These are phyloP conservation scores for Agrilus planipennis DNA, from an alignment of 1,140 invertebrate species.

Conservation along the genomic window DNA sequence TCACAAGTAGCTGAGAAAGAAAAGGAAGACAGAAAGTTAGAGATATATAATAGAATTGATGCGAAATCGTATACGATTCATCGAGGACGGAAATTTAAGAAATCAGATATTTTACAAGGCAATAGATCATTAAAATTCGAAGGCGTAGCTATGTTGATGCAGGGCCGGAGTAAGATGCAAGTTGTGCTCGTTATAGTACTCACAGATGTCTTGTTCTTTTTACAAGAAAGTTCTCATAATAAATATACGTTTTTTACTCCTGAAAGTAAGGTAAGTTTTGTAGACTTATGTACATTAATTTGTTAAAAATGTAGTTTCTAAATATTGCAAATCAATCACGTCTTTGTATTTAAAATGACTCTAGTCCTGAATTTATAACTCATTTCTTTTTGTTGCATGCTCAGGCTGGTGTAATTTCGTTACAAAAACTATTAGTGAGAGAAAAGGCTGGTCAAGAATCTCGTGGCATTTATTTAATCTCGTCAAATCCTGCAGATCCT, in stretches of 20 bases:
- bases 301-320: no score
- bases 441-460: slow-evolving; percentile 87
- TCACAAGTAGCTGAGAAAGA: slow-evolving; percentile 86
- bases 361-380: no score
- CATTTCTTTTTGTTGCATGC: slow-evolving; percentile 19
- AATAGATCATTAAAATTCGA: slow-evolving; percentile 78
- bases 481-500: slow-evolving; percentile 71
- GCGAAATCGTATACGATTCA: slow-evolving; percentile 79
- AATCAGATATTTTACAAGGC: slow-evolving; percentile 79
- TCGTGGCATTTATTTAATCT: slow-evolving; percentile 78
- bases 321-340: no score
- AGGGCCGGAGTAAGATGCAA: slow-evolving; percentile 71
- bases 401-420: slow-evolving; percentile 77
- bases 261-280: slow-evolving; percentile 59
- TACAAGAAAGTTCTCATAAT: slow-evolving; percentile 69
- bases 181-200: slow-evolving; percentile 77
- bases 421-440: slow-evolving; percentile 80
- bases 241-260: slow-evolving; percentile 75
- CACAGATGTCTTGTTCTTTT: slow-evolving; percentile 82
- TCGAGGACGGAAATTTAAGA: slow-evolving; percentile 80
- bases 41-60: slow-evolving; percentile 88
- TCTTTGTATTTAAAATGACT: no score
- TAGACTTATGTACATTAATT: no score
- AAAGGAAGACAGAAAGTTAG: slow-evolving; percentile 73
- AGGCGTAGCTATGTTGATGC: slow-evolving; percentile 72